Conservation (phyloP, 2,888 invertebrate genomes). For the Acrobeloides nanus region DNA sequence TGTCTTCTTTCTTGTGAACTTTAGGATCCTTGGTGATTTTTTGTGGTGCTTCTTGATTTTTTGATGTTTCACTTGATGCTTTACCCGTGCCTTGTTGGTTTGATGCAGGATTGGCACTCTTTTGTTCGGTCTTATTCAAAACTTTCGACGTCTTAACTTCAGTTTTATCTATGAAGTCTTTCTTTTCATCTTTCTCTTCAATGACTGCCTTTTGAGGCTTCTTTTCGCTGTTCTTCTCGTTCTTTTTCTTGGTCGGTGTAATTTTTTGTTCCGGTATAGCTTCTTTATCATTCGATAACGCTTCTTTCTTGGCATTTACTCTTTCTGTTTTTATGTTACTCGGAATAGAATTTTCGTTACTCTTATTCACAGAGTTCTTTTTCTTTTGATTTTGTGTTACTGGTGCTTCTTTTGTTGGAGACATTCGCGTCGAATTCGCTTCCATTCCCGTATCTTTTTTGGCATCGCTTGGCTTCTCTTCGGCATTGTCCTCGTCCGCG, state of each 20-base stretch:
- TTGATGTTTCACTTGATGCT: background rate
- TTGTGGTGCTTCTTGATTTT: background rate
- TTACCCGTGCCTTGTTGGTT: background rate
- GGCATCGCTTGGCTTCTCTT: too few species aligned
- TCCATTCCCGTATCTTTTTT: too few species aligned
- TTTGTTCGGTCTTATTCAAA: constrained; percentile 1
- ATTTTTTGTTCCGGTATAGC: background rate
- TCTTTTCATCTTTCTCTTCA: too few species aligned
- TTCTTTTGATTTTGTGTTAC: constrained; percentile 1
- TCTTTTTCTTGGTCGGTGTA: background rate
- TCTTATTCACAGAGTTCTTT: constrained; percentile 5
- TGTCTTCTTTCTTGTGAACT: background rate
- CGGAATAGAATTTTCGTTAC: background rate
- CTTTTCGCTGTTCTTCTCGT: background rate
- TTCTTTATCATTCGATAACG: background rate
- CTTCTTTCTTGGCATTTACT: background rate
- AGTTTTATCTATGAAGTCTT: background rate
- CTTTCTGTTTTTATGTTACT: constrained; percentile 1
- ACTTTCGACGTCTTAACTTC: background rate
- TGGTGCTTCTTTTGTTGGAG: constrained; percentile 1
- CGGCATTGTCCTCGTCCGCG: too few species aligned
- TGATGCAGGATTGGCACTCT: background rate
- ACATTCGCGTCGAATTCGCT: too few species aligned
- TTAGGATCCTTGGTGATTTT: background rate
- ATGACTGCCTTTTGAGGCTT: background rate